phyloP scores from a whole-genome alignment of 2,113 vertebrate genomes.

The Chroicocephalus ridibundus region DNA sequence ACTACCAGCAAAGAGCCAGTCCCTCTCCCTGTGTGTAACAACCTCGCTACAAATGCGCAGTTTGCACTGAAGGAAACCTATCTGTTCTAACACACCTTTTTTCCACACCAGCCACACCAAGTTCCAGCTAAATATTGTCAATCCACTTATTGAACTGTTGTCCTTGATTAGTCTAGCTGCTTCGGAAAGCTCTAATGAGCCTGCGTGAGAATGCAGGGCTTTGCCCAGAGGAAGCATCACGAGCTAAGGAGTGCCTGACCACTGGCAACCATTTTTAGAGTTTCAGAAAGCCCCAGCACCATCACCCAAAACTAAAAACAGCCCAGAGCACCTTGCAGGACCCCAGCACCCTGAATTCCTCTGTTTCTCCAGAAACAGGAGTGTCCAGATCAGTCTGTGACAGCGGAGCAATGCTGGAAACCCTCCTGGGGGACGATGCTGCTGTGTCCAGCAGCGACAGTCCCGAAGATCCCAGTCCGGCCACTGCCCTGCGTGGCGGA shows the following conservation, averaged over 20 bases:
- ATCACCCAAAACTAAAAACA: background rate
- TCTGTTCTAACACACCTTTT: background rate
- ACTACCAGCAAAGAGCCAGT: background rate
- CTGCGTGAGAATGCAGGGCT: background rate
- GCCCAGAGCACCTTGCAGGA: background rate
- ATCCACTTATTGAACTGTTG: background rate
- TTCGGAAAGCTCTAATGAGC: background rate
- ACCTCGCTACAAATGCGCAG: background rate
- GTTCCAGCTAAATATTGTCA: background rate
- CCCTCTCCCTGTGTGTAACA: background rate
- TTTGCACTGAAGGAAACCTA: background rate
- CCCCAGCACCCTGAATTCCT: background rate
- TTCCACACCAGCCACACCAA: background rate
- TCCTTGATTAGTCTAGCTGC: background rate
- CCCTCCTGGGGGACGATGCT: background rate
- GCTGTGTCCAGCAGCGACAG: background rate
- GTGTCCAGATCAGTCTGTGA: background rate
- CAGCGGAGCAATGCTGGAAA: background rate
- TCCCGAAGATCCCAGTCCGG: background rate
- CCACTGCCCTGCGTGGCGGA: background rate
- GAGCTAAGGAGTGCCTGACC: background rate
- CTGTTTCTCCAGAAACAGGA: background rate
- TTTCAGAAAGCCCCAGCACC: background rate
- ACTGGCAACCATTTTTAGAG: background rate
- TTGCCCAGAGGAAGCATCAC: background rate